A percentile compares a stretch with the other conserved stretches of the same genome.
Conservation (phyloP, 2,888 invertebrate genomes). For the Anthrax anthrax region DNA sequence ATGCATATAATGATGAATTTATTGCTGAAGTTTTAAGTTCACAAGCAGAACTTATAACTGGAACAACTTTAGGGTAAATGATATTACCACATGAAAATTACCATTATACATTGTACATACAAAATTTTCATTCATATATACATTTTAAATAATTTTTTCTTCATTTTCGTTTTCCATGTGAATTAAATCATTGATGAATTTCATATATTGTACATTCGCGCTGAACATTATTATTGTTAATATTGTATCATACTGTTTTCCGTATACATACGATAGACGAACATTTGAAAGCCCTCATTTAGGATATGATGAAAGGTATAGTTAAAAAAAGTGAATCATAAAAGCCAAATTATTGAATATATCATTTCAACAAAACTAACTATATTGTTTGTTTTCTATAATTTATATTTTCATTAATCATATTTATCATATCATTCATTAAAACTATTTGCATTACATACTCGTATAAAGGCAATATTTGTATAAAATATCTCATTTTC, state of each 20-base stretch:
- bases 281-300: conserved; percentile 31
- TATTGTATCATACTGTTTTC: background rate
- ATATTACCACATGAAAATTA: no score
- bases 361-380: background rate
- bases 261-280: conserved; percentile 13
- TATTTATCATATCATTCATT: no score
- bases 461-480: no score
- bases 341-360: no score
- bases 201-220: no score
- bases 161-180: background rate
- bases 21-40: conserved; percentile 73
- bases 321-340: no score
- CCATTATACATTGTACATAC: no score
- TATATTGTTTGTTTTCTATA: background rate
- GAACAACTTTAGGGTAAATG: conserved; percentile 75
- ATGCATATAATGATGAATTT: conserved; percentile 78
- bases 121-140: no score
- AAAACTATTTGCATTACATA: no score
- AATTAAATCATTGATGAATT: no score
- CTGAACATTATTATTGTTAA: background rate
- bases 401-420: no score
- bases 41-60: conserved; percentile 74
- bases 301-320: conserved; percentile 33
- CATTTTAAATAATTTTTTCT: background rate
- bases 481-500: no score